These are phyloP conservation scores for Eupeodes latifasciatus DNA, from an alignment of 2,888 invertebrate species.

Conservation along the genomic window DNA sequence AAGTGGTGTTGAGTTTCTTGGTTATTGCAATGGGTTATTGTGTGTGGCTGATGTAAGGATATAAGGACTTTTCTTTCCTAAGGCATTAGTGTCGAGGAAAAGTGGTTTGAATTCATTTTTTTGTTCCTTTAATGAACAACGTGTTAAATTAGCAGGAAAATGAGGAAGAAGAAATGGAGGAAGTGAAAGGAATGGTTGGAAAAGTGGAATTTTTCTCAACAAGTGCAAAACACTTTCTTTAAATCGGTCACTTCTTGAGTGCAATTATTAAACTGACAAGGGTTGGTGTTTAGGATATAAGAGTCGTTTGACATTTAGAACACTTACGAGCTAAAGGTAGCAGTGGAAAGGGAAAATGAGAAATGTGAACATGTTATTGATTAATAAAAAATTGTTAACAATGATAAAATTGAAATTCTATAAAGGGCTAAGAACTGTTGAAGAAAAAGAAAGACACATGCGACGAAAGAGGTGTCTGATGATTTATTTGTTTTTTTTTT, in stretches of 20 bases:
- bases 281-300: neutral
- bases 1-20: slow-evolving; percentile 9
- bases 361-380: too few species aligned
- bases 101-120: neutral
- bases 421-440: too few species aligned
- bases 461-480: too few species aligned
- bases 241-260: slow-evolving; percentile 7
- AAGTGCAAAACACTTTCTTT: neutral
- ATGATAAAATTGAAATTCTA: too few species aligned
- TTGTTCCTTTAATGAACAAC: neutral
- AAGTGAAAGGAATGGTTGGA: neutral
- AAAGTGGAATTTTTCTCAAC: neutral
- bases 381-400: too few species aligned
- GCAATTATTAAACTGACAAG: neutral
- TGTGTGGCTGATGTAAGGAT: neutral
- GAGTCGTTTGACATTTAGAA: neutral
- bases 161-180: neutral
- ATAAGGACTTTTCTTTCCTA: neutral
- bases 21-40: neutral
- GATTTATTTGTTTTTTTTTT: too few species aligned
- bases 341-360: neutral
- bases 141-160: neutral
- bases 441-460: too few species aligned
- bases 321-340: neutral
- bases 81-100: neutral